A percentile compares a stretch with the other conserved stretches of the same genome.
These are phyloP conservation scores for Calliphora vomitoria DNA, from an alignment of 2,888 invertebrate species.

Conservation along the genomic window DNA sequence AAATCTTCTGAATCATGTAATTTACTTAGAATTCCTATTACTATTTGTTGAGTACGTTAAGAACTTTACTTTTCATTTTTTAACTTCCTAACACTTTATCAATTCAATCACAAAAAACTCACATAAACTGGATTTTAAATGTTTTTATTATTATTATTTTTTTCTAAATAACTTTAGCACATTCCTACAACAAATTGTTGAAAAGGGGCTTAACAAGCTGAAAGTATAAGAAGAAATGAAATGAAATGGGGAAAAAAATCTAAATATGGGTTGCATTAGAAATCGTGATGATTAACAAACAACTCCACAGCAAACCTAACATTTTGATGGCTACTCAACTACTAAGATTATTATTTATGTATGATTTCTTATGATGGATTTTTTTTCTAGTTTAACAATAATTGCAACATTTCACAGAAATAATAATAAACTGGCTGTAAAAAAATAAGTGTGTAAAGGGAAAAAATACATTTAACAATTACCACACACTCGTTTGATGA, in stretches of 20 bases:
- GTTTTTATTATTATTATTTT: background rate
- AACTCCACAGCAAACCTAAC: background rate
- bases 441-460: conserved; percentile 13
- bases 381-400: conserved; percentile 15
- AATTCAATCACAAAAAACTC: conserved; percentile 7
- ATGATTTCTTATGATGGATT: conserved; percentile 29
- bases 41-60: background rate
- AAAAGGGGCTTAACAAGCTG: conserved; percentile 15
- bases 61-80: background rate
- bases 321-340: background rate
- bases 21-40: background rate
- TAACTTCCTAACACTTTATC: conserved; percentile 38
- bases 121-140: background rate
- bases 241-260: conserved; percentile 33
- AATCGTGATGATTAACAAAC: conserved; percentile 66
- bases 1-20: background rate
- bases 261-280: conserved; percentile 67
- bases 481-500: conserved; percentile 60
- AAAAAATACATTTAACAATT: conserved; percentile 50
- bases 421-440: conserved; percentile 27
- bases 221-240: conserved; percentile 3
- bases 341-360: conserved; percentile 37
- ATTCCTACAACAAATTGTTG: background rate
- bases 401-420: conserved; percentile 56
- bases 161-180: conserved; percentile 26